Base-by-base conservation (phyloP, 2,113 vertebrate species). In the Brachypteracias leptosomus region DNA sequence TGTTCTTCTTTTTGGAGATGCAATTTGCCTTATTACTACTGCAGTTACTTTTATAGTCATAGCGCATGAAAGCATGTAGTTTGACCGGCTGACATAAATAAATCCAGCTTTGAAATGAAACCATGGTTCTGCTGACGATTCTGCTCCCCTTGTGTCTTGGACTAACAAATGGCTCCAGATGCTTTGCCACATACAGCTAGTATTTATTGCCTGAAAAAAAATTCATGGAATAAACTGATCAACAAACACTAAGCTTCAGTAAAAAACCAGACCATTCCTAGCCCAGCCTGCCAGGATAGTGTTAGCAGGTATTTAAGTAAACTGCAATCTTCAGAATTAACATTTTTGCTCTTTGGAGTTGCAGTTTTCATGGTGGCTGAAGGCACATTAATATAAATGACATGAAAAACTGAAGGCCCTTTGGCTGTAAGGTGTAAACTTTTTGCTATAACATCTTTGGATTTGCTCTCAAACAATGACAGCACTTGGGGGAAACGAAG, bases 121-220 rank as follows among this genome's bases (percentile, higher is more conserved):
- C 62, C 4, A 5, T 65, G 40, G n/a, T 29, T 25, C 13, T 80
- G 71, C 75, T 90, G 81, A 49, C 44, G 77, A 14, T 51, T 93
- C 54, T 86, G 46, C 36, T 67, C 76, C 79, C 38, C 59, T 63
- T 16, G 28, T 59, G 75, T 74, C 46, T 25, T 65, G 62, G 74
- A 21, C 88, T 88, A 77, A 94, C 71, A 90, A 96, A 87, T 46
- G 59, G 28, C 67, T 93, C 72, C 94, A 96, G 92, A 80, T 84
- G 85, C 90, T 90, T 93, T 92, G 59, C 83, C 59, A 80, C 67
- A 55, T 33, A 73, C 31, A 71, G 74, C 0, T 18, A 85, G 31
- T 49, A 95, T 92, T 93, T 94, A 76, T 70, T 54, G 59, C 58
- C 62, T 10, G 25, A 20, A 79, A 89, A 88, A 79, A 49, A 47